These are phyloP conservation scores for Nannoperca obscura DNA, from an alignment of 2,797 vertebrate genomes.

Conservation along the genomic window DNA sequence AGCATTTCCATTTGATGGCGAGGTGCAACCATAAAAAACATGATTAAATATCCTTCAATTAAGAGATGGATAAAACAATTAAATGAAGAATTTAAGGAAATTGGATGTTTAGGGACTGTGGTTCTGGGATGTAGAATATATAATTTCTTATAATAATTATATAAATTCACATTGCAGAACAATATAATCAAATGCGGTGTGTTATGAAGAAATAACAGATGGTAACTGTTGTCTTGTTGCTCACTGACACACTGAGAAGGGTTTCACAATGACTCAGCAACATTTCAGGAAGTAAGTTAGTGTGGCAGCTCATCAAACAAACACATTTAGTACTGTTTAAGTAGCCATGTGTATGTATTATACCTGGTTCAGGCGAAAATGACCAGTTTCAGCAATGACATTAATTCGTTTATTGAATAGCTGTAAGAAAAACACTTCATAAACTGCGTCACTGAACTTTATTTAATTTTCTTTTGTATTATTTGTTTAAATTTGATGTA, in stretches of 20 bases:
- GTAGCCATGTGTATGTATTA: background rate
- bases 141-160: background rate
- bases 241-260: background rate
- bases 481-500: too few species aligned
- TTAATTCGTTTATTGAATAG: background rate
- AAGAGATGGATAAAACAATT: background rate
- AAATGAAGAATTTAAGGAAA: background rate
- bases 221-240: background rate
- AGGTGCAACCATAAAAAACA: background rate
- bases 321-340: background rate
- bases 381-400: background rate
- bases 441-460: slow-evolving; percentile 9
- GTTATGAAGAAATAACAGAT: background rate
- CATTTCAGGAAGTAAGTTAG: background rate
- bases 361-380: background rate
- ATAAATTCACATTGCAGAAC: background rate
- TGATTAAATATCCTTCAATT: background rate
- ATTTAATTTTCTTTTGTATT: background rate
- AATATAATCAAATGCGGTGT: background rate
- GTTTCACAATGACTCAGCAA: slow-evolving; percentile 54
- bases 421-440: background rate
- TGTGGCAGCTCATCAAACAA: background rate
- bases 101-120: too few species aligned
- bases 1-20: background rate
- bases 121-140: too few species aligned